Evolutionary conservation across 2,113 vertebrate genomes (phyloP).

Genomic region (Rhinichthys klamathensis): DNA sequence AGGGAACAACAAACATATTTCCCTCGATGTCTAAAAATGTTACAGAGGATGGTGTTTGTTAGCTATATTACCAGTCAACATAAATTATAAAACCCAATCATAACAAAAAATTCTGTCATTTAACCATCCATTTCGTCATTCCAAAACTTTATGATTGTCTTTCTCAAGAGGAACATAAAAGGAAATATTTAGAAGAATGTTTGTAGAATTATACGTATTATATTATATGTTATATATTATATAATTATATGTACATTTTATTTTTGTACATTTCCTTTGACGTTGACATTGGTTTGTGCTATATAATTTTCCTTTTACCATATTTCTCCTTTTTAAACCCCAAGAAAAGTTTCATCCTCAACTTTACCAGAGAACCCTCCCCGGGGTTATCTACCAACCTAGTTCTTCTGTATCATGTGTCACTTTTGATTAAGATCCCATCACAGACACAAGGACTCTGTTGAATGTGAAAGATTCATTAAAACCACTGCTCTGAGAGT

Average conservation of each 20-base stretch:
- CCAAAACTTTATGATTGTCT: background rate
- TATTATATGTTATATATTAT: too few relatives aligned
- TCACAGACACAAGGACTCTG: background rate
- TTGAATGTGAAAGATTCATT: slow-evolving; percentile 40
- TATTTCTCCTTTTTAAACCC: background rate
- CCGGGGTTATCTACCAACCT: slow-evolving; percentile 18
- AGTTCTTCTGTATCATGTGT: slow-evolving; percentile 49
- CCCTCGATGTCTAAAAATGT: slow-evolving; percentile 41
- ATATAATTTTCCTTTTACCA: background rate
- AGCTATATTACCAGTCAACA: background rate
- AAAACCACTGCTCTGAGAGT: slow-evolving; percentile 30
- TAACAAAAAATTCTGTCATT: background rate
- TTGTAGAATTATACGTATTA: too few relatives aligned
- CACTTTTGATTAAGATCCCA: slow-evolving; percentile 49
- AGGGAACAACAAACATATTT: slow-evolving; percentile 44
- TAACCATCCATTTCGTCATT: background rate
- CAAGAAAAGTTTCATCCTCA: slow-evolving; percentile 8
- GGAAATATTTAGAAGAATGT: too few relatives aligned
- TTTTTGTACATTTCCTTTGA: too few relatives aligned
- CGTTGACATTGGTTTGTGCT: too few relatives aligned
- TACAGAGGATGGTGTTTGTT: slow-evolving; percentile 29
- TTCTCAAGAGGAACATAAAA: too few relatives aligned
- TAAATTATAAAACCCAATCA: background rate
- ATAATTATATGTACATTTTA: too few relatives aligned
- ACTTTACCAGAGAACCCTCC: slow-evolving; percentile 16